Base-by-base conservation (phyloP, 2,113 vertebrate genomes). In the Vimba vimba region DNA sequence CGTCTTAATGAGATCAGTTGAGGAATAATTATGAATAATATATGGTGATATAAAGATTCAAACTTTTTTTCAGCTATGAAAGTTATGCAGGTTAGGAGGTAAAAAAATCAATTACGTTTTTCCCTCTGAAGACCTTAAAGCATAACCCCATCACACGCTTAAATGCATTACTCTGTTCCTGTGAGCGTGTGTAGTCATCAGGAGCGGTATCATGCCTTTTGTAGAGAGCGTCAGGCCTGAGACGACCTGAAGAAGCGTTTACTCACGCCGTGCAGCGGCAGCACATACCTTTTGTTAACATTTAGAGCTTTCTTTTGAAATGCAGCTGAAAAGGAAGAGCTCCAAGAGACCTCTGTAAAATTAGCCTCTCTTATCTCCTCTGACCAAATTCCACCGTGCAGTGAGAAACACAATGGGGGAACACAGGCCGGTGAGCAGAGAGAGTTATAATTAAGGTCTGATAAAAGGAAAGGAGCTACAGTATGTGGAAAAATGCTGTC, bases 331-430 rank as follows among this genome's bases (percentile, higher is more conserved):
- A 80, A 71, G 36, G 36, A 27, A 74, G 47, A 80, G 27, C 83
- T 45, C 73, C 45, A 5, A 3, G 23, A 85, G 85, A 33, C 66
- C 17, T 36, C 13, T 69, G n/a, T 19, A 62, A 59, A 74, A 86
- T 62, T 17, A 64, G 71, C 45, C 74, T 73, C 78, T 60, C 78
- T 86, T 86, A 73, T 86, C 77, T 81, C 52, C 50, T 79, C 23
- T 33, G 83, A 77, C 73, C 84, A 85, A 79, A 69, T 68, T 79
- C 13, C 45, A n/a, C 59, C 17, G 2, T 64, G 57, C 43, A 19
- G 59, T 47, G 25, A 30, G 30, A 79, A 64, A 85, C 45, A 85
- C 73, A 62, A 76, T 15, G 10, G 83, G 30, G 33, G 8, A 69
- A 64, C 75, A 69, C 4, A 43, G 64, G 33, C 76, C 15, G n/a